A percentile compares a stretch with the other conserved stretches of the same genome.
Conservation (phyloP, 2,888 invertebrate species). For the Erynnis tages region DNA sequence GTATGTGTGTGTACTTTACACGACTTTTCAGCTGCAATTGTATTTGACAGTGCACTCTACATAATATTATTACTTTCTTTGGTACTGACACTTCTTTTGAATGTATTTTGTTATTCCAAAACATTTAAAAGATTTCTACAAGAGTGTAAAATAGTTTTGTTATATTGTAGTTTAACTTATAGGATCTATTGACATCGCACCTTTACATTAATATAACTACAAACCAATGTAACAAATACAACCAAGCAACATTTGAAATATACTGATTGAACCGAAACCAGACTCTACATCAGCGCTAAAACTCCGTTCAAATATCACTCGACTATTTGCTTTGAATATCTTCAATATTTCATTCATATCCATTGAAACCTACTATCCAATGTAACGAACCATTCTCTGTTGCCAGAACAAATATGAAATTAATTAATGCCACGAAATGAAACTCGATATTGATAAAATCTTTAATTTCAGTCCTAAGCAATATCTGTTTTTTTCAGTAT, state of each 20-base stretch:
- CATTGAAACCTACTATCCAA: background rate
- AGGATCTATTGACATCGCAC: too few relatives aligned
- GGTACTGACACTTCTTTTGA: too few relatives aligned
- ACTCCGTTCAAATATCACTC: background rate
- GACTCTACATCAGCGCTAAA: background rate
- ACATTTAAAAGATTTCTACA: too few relatives aligned
- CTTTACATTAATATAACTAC: too few relatives aligned
- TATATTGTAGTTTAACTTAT: too few relatives aligned
- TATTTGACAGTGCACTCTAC: too few relatives aligned
- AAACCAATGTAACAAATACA: too few relatives aligned
- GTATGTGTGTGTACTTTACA: too few relatives aligned
- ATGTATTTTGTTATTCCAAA: too few relatives aligned
- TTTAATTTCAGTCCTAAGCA: conserved; percentile 9
- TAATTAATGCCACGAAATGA: conserved; percentile 13
- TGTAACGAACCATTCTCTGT: conserved; percentile 2
- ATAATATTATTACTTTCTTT: too few relatives aligned
- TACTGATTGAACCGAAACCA: background rate
- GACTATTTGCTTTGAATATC: conserved; percentile 2
- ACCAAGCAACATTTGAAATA: background rate
- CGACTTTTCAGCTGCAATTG: too few relatives aligned
- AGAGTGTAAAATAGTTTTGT: too few relatives aligned
- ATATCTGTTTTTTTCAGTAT: background rate
- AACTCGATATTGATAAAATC: conserved; percentile 9
- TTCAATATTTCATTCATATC: background rate
- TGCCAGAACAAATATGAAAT: conserved; percentile 19